A percentile compares a stretch with the other conserved stretches of the same genome.
These are phyloP conservation scores for Sinodicranocentrus sp. DNA, from an alignment of 2,888 invertebrate genomes.

Conservation along the genomic window DNA sequence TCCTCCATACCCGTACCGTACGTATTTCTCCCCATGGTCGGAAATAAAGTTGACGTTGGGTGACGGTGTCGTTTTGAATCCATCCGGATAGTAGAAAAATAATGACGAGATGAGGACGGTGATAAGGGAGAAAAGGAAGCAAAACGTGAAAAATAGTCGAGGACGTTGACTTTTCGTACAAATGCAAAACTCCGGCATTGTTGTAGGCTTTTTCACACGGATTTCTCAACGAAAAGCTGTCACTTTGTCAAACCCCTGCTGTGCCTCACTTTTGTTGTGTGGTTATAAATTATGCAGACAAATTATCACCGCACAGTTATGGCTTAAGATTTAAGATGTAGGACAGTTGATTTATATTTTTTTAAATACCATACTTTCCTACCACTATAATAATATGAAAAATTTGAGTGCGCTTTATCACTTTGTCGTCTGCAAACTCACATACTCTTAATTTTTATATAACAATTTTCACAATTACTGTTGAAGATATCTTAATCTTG, in stretches of 20 bases:
- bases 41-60: conserved; percentile 53
- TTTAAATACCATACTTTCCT: no score
- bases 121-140: conserved; percentile 73
- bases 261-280: no score
- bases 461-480: no score
- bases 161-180: conserved; percentile 71
- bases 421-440: background rate
- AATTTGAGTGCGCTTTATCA: no score
- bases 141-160: conserved; percentile 75
- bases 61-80: conserved; percentile 58
- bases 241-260: background rate
- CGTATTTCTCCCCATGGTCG: conserved; percentile 47
- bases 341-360: no score
- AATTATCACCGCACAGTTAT: background rate
- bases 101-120: conserved; percentile 73
- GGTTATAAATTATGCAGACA: no score
- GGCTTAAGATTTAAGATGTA: background rate
- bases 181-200: conserved; percentile 68
- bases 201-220: conserved; percentile 12
- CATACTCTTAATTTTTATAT: no score
- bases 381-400: no score
- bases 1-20: conserved; percentile 45
- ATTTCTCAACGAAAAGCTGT: no score
- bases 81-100: conserved; percentile 75
- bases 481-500: no score